Conservation (phyloP, 1,140 invertebrate species). For the Trichoplusia ni region DNA sequence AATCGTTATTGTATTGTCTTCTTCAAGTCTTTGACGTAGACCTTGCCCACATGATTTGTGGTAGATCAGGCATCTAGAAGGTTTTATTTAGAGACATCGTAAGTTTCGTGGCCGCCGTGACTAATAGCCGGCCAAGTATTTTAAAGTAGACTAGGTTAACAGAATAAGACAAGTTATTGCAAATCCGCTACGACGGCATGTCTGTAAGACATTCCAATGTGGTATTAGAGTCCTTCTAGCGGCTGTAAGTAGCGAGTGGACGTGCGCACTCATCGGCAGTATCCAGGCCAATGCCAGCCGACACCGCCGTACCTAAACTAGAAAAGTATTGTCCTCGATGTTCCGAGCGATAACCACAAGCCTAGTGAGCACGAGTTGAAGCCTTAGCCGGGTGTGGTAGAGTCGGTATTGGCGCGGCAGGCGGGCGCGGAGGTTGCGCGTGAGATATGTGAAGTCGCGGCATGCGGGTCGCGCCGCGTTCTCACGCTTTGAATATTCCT, state of each 20-base stretch:
- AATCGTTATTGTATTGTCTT: constrained; percentile 59
- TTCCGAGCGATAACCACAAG: constrained; percentile 75
- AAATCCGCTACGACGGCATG: background rate
- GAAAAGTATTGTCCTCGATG: constrained; percentile 80
- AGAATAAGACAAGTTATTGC: constrained; percentile 13
- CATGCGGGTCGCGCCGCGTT: constrained; percentile 78
- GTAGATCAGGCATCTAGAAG: constrained; percentile 59
- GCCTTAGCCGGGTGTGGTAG: constrained; percentile 47
- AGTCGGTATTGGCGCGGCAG: constrained; percentile 45
- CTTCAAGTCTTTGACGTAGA: constrained; percentile 46
- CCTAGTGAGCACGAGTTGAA: constrained; percentile 37
- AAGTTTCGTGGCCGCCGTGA: background rate
- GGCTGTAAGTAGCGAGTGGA: constrained; percentile 51
- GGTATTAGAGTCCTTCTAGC: constrained; percentile 35
- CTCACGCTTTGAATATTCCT: constrained; percentile 81
- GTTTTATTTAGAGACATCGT: constrained; percentile 7
- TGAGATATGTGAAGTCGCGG: constrained; percentile 80
- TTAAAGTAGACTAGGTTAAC: constrained; percentile 22
- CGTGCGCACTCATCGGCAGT: constrained; percentile 71
- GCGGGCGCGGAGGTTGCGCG: constrained; percentile 67
- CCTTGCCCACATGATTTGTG: constrained; percentile 63
- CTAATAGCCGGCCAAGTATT: background rate
- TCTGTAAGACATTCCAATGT: constrained; percentile 39
- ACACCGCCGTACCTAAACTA: constrained; percentile 73
- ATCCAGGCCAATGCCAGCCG: constrained; percentile 78